Evolutionary conservation across 2,113 vertebrate species (phyloP).

Genomic region (mouse (Mus musculus)): GRCm39 chr5:127571501-127572000

Average conservation of each 20-base stretch:
- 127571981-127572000: neutral
- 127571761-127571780: neutral
- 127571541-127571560: neutral
- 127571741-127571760: too few relatives aligned
- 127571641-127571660: neutral
- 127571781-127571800: neutral
- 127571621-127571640: neutral
- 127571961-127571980: neutral
- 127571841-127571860: too few relatives aligned
- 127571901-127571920: neutral
- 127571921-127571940: accelerated
- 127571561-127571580: neutral
- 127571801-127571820: neutral
- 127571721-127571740: accelerated
- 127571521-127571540: neutral
- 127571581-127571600: neutral
- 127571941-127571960: neutral
- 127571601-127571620: neutral
- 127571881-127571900: neutral
- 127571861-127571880: accelerated
- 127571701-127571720: too few relatives aligned
- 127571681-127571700: accelerated
- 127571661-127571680: accelerated
- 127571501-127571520: neutral
- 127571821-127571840: neutral